Evolutionary conservation across 2,113 vertebrate genomes (phyloP).

Genomic region (Nycticorax nycticorax): DNA sequence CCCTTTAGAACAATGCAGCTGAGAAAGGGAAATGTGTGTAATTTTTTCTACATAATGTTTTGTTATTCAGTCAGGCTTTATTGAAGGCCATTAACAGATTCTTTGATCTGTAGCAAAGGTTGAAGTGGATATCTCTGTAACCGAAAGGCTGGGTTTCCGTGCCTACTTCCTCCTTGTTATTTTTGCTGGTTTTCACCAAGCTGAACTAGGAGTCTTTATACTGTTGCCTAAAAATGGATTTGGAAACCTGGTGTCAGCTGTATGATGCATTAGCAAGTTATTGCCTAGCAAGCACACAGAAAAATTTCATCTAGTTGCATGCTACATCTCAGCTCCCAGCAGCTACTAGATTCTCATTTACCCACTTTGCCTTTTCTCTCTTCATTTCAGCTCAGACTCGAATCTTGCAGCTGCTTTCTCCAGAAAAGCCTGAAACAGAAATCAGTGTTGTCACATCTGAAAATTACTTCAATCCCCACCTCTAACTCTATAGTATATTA

Average conservation of each 20-base stretch:
- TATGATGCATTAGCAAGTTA: background rate
- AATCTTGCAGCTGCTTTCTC: background rate
- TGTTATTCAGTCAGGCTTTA: background rate
- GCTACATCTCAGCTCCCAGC: background rate
- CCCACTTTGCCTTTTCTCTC: background rate
- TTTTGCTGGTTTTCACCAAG: background rate
- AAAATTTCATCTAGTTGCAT: background rate
- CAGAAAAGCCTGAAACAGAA: constrained; percentile 10
- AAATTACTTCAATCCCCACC: background rate
- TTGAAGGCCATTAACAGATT: background rate
- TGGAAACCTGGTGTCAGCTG: background rate
- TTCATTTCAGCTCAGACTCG: background rate
- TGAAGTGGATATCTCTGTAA: background rate
- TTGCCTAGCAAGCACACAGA: background rate
- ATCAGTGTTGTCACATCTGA: background rate
- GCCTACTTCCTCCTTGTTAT: accelerated
- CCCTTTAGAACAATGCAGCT: background rate
- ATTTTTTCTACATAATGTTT: background rate
- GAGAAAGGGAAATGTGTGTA: background rate
- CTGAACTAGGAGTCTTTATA: background rate
- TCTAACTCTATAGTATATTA: background rate
- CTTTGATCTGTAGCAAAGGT: background rate
- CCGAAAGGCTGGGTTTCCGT: background rate
- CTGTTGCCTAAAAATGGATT: background rate
- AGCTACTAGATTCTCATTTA: background rate